Evolutionary conservation across 2,797 vertebrate species (phyloP).

Genomic region (Sebastes alutus): DNA sequence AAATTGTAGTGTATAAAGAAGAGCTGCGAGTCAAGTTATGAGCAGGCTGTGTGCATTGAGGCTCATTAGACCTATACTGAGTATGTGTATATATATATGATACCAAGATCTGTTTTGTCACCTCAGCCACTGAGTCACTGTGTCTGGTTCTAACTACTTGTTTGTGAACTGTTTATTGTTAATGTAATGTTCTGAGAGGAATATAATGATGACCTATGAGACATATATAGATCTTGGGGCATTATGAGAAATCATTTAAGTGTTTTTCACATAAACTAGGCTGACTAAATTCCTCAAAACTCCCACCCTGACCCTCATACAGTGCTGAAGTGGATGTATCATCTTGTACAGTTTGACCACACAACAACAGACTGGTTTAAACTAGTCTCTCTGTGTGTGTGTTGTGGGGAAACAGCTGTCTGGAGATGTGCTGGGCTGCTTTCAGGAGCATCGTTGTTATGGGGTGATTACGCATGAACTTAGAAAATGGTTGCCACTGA

Average conservation of each 20-base stretch:
- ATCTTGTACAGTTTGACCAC: not conserved
- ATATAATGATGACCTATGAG: not conserved
- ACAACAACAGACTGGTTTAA: conserved; percentile 15
- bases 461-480: conserved; percentile 28
- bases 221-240: not conserved
- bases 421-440: not conserved
- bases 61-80: not conserved
- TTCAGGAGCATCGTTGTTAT: not conserved
- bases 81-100: not conserved
- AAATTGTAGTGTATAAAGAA: not conserved
- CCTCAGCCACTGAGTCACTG: not conserved
- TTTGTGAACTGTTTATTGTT: not conserved
- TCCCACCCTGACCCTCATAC: conserved; percentile 27
- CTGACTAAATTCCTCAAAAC: not conserved
- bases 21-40: not conserved
- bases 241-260: not conserved
- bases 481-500: not conserved
- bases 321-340: conserved; percentile 20
- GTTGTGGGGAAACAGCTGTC: conserved; percentile 34
- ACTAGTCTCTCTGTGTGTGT: not conserved
- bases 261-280: not conserved
- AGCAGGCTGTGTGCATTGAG: not conserved
- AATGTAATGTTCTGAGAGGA: not conserved
- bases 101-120: not conserved
- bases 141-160: not conserved